A percentile compares a stretch with the other conserved stretches of the same genome.
Conservation (phyloP, 2,888 invertebrate genomes). For the Caenorhabditis macrosperma region DNA sequence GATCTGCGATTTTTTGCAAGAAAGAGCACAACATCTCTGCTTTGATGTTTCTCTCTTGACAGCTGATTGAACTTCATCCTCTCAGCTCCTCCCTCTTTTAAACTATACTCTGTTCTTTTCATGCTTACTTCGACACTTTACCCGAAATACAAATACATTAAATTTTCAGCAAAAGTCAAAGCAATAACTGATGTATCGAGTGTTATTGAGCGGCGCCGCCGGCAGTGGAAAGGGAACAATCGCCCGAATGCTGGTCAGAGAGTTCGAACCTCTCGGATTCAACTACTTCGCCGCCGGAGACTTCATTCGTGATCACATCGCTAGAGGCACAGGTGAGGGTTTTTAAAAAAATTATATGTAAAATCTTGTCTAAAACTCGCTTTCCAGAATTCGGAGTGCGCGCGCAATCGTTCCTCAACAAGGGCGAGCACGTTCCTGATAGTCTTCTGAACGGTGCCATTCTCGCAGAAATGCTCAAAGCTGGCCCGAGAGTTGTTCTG, state of each 20-base stretch:
- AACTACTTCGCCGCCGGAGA: constrained; percentile 68
- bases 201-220: constrained; percentile 65
- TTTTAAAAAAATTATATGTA: neutral
- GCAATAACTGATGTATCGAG: constrained; percentile 58
- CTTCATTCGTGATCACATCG: constrained; percentile 66
- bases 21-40: neutral
- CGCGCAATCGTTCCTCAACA: constrained; percentile 65
- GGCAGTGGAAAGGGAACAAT: constrained; percentile 69
- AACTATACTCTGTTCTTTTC: neutral
- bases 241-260: constrained; percentile 63
- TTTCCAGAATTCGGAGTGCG: constrained; percentile 67
- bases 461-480: constrained; percentile 56
- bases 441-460: constrained; percentile 64
- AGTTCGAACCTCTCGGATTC: constrained; percentile 64
- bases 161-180: constrained; percentile 10
- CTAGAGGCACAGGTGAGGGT: constrained; percentile 62
- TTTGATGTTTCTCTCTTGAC: no score
- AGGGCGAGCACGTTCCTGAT: constrained; percentile 68
- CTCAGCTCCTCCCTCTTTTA: neutral
- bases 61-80: neutral
- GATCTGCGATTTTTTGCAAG: neutral
- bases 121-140: neutral
- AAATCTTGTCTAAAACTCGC: neutral
- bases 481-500: constrained; percentile 61
- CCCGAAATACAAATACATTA: neutral